phyloP scores from a whole-genome alignment of 2,888 invertebrate genomes.

The Agonopterix subpropinquella region DNA sequence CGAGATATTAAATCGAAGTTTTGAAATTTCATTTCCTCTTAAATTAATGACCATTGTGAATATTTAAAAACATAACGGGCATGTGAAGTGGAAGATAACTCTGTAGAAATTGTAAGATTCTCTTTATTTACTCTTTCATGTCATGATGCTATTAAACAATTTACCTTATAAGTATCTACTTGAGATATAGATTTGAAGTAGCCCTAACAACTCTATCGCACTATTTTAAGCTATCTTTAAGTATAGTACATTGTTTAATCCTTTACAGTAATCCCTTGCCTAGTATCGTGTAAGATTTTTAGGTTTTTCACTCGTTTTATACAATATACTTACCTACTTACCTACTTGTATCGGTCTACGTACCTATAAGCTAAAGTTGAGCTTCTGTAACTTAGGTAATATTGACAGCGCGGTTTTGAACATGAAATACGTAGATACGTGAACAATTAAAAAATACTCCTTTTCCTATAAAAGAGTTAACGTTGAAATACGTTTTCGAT shows the following conservation, averaged over 20 bases:
- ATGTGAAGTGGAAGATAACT: too few relatives aligned
- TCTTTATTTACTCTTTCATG: not conserved
- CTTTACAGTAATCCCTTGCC: conserved; percentile 65
- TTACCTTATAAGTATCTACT: too few relatives aligned
- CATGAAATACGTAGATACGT: conserved; percentile 31
- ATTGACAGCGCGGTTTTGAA: conserved; percentile 32
- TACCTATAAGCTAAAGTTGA: conserved; percentile 69
- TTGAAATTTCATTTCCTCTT: conserved; percentile 17
- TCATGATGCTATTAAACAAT: not conserved
- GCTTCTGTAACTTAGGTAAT: conserved; percentile 51
- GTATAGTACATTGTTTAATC: conserved; percentile 65
- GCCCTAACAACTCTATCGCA: conserved; percentile 35
- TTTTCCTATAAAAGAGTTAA: not conserved
- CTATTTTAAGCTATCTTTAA: conserved; percentile 71
- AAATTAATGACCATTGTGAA: conserved; percentile 4
- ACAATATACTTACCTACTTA: conserved; percentile 62
- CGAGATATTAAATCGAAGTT: conserved; percentile 14
- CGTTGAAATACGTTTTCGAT: not conserved
- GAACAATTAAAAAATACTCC: conserved; percentile 25
- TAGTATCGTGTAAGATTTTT: conserved; percentile 65
- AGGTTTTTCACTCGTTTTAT: conserved; percentile 75
- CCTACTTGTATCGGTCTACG: conserved; percentile 58
- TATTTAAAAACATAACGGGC: not conserved
- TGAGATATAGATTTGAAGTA: too few relatives aligned
- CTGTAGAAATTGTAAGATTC: too few relatives aligned